These are phyloP conservation scores for Triplophysa yarkandensis DNA, from an alignment of 2,797 vertebrate genomes.

Conservation along the genomic window DNA sequence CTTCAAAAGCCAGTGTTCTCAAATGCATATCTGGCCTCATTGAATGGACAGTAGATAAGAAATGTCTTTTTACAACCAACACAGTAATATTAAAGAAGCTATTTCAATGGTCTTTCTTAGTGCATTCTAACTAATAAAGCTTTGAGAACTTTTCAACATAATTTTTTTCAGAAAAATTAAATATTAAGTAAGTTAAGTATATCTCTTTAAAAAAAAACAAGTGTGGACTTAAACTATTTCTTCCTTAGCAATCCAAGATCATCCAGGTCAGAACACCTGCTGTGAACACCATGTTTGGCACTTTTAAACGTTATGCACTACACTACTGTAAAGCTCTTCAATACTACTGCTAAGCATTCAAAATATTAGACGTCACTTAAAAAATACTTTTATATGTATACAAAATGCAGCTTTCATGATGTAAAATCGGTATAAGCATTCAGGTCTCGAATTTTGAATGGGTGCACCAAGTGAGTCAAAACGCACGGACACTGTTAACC, in stretches of 20 bases:
- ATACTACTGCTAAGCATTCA: too few relatives aligned
- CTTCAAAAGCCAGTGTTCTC: constrained; percentile 21
- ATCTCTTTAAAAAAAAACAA: neutral
- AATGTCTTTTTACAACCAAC: constrained; percentile 4
- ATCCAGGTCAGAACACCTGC: neutral
- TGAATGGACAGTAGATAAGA: constrained; percentile 20
- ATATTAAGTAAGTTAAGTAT: too few relatives aligned
- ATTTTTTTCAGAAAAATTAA: neutral
- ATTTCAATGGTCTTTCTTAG: constrained; percentile 19
- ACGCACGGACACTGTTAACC: too few relatives aligned
- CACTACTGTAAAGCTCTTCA: too few relatives aligned
- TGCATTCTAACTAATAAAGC: neutral
- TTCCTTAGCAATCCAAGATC: neutral
- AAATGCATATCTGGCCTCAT: constrained; percentile 30
- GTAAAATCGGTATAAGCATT: too few relatives aligned
- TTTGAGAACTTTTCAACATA: neutral
- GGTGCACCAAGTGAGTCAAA: too few relatives aligned
- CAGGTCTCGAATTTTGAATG: too few relatives aligned
- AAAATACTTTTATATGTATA: too few relatives aligned
- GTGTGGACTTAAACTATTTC: neutral
- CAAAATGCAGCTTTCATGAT: too few relatives aligned
- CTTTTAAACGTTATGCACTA: too few relatives aligned
- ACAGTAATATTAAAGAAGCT: neutral
- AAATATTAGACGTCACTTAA: too few relatives aligned
- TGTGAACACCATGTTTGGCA: neutral